A percentile compares a stretch with the other conserved stretches of the same genome.
phyloP scores from a whole-genome alignment of 2,113 vertebrate species.

The Seriola quinqueradiata region DNA sequence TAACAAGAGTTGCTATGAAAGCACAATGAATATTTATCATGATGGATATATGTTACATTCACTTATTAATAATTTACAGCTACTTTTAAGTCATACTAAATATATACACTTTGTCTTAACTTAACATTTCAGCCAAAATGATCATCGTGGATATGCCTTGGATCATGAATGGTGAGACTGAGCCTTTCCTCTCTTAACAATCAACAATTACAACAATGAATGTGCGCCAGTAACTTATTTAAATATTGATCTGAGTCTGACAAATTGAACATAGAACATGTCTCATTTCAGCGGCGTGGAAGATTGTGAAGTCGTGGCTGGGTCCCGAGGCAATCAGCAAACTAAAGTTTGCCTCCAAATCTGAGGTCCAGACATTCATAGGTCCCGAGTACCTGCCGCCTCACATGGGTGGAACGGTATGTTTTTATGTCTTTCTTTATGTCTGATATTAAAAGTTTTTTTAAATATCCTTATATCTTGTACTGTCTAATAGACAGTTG shows the following conservation, averaged over 20 bases:
- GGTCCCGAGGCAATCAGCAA: constrained; percentile 94
- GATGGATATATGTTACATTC: neutral
- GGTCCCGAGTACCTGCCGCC: constrained; percentile 90
- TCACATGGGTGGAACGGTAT: constrained; percentile 96
- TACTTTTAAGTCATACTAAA: neutral
- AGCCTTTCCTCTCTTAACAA: neutral
- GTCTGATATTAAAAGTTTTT: neutral
- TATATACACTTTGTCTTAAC: neutral
- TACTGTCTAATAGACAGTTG: neutral
- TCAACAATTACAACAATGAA: neutral
- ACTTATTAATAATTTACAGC: neutral
- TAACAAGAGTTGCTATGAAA: constrained; percentile 59
- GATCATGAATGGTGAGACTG: constrained; percentile 96
- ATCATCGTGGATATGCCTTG: constrained; percentile 99
- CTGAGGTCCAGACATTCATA: constrained; percentile 90
- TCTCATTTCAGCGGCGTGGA: constrained; percentile 92
- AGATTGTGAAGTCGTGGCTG: constrained; percentile 95
- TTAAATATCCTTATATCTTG: neutral
- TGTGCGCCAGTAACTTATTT: neutral
- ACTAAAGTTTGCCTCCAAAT: constrained; percentile 92
- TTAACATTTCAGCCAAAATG: constrained; percentile 92
- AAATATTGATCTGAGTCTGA: neutral
- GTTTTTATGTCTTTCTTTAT: constrained; percentile 54
- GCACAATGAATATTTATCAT: neutral
- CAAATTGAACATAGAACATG: neutral